Evolutionary conservation across 2,113 vertebrate species (phyloP).

Genomic region (Odocoileus virginianus): DNA sequence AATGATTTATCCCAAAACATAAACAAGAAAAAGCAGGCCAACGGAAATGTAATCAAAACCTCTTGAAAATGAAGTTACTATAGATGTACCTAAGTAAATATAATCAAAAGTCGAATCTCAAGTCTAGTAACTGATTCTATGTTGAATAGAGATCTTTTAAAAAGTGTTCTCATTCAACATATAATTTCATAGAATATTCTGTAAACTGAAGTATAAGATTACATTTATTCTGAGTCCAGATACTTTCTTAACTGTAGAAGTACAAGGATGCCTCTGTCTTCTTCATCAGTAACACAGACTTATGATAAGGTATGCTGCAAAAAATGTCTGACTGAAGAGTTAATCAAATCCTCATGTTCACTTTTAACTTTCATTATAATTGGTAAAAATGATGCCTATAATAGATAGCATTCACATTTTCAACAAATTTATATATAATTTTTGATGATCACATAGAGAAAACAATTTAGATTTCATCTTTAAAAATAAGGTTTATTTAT

Average conservation of each 20-base stretch:
- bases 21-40: background rate
- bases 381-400: background rate
- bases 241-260: background rate
- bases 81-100: background rate
- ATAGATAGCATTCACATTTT: background rate
- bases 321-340: background rate
- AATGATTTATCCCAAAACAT: background rate
- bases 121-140: background rate
- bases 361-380: background rate
- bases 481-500: slow-evolving; percentile 53
- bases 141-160: background rate
- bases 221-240: background rate
- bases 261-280: background rate
- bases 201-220: background rate
- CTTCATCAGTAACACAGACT: background rate
- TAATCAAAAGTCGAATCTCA: background rate
- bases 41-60: background rate
- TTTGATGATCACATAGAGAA: background rate
- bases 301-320: background rate
- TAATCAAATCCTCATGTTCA: background rate
- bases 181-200: background rate
- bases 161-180: background rate
- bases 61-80: background rate
- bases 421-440: background rate
- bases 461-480: slow-evolving; percentile 18